phyloP scores from a whole-genome alignment of 1,140 invertebrate genomes.

The Aphis gossypii region DNA sequence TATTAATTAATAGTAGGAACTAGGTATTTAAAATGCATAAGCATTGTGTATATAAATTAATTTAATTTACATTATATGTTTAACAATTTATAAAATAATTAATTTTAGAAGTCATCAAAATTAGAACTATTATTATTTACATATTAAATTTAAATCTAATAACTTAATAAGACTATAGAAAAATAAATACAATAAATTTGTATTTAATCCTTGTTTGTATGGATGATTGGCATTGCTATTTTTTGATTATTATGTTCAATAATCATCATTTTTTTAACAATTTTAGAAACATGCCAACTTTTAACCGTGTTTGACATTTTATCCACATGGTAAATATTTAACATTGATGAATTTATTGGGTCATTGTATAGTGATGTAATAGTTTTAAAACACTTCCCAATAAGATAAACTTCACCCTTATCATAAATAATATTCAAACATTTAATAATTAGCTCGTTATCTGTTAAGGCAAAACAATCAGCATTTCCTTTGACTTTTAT shows the following conservation, averaged over 20 bases:
- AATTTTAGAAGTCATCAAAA: no score
- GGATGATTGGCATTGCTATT: slow-evolving; percentile 6
- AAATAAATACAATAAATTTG: no score
- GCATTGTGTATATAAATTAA: no score
- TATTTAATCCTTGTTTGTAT: background rate
- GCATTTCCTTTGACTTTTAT: background rate
- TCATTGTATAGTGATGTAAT: background rate
- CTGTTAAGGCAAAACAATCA: background rate
- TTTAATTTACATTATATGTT: no score
- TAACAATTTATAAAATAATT: no score
- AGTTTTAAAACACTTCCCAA: background rate
- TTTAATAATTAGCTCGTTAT: background rate
- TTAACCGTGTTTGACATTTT: background rate
- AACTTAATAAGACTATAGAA: no score
- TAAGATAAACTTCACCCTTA: background rate
- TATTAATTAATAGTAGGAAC: no score
- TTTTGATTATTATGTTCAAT: background rate
- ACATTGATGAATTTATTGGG: background rate
- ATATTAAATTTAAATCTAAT: no score
- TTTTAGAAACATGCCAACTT: background rate
- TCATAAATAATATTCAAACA: slow-evolving; percentile 8
- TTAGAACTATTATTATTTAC: no score
- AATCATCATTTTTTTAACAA: background rate
- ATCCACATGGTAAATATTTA: background rate
- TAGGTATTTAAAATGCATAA: no score